Conservation (phyloP, 2,888 invertebrate genomes). For the Cryptocephalus moraei region DNA sequence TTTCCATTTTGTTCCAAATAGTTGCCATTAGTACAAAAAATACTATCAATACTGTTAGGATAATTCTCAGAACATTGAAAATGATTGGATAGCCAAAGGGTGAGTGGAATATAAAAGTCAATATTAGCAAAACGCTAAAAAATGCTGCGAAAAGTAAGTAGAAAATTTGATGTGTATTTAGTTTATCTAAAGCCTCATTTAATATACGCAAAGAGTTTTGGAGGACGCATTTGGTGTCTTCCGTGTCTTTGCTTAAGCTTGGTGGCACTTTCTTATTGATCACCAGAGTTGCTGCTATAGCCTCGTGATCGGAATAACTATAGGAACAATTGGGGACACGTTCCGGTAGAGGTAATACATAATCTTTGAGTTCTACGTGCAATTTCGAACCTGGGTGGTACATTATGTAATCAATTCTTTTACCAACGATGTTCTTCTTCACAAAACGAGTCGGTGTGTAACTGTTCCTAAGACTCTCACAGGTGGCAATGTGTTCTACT, state of each 20-base stretch:
- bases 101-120: constrained; percentile 41
- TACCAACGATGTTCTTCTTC: constrained; percentile 56
- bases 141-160: constrained; percentile 45
- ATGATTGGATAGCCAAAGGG: constrained; percentile 36
- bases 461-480: constrained; percentile 70
- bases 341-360: constrained; percentile 60
- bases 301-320: constrained; percentile 89
- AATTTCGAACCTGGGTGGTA: constrained; percentile 42
- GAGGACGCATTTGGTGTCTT: constrained; percentile 32
- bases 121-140: constrained; percentile 43
- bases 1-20: constrained; percentile 73
- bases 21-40: constrained; percentile 70
- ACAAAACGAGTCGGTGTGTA: constrained; percentile 54
- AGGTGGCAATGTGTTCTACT: constrained; percentile 51
- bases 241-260: constrained; percentile 10
- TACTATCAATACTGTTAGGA: constrained; percentile 53
- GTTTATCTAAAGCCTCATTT: constrained; percentile 42
- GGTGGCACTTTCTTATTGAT: constrained; percentile 25
- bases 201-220: constrained; percentile 52
- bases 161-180: constrained; percentile 43
- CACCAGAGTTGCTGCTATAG: constrained; percentile 51
- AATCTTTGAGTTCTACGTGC: constrained; percentile 42
- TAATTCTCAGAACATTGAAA: constrained; percentile 49
- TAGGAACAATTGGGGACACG: constrained; percentile 60
- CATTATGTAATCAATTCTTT: constrained; percentile 88